These are phyloP conservation scores for Amphipyra tragopoginis DNA, from an alignment of 2,888 invertebrate species.

Conservation along the genomic window DNA sequence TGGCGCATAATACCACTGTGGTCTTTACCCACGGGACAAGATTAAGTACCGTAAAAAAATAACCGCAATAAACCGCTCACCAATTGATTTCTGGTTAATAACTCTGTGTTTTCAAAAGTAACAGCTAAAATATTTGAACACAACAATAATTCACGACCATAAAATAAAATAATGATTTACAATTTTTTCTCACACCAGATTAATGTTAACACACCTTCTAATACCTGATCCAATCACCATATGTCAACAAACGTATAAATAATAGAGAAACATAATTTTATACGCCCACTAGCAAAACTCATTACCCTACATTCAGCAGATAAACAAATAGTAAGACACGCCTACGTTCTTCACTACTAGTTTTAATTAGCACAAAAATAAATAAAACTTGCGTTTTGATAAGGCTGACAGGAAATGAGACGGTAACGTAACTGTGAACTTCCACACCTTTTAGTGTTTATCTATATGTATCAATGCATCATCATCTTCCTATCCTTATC, in stretches of 20 bases:
- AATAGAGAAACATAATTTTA: slow-evolving; percentile 24
- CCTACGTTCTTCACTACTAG: slow-evolving; percentile 34
- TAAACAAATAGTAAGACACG: slow-evolving; percentile 41
- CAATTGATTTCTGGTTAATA: no score
- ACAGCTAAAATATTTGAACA: no score
- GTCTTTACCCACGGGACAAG: no score
- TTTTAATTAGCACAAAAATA: slow-evolving; percentile 53
- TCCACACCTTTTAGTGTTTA: slow-evolving; percentile 22
- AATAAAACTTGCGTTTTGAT: slow-evolving; percentile 44
- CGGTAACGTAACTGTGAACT: slow-evolving; percentile 23
- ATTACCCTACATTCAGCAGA: slow-evolving; percentile 43
- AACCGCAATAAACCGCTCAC: no score
- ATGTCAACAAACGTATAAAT: slow-evolving; percentile 23
- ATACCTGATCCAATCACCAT: slow-evolving; percentile 9
- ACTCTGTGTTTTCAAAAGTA: no score
- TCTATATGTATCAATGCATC: slow-evolving; percentile 9
- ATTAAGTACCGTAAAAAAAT: no score
- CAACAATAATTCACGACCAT: background rate
- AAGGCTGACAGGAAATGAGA: slow-evolving; percentile 38
- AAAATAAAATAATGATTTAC: background rate
- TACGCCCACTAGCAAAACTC: slow-evolving; percentile 41
- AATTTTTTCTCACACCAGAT: slow-evolving; percentile 10
- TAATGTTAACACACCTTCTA: slow-evolving; percentile 5
- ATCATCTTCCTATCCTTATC: no score
- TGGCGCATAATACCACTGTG: no score